These are phyloP conservation scores for Lepidothrix coronata DNA, from an alignment of 2,113 vertebrate species.

Conservation along the genomic window DNA sequence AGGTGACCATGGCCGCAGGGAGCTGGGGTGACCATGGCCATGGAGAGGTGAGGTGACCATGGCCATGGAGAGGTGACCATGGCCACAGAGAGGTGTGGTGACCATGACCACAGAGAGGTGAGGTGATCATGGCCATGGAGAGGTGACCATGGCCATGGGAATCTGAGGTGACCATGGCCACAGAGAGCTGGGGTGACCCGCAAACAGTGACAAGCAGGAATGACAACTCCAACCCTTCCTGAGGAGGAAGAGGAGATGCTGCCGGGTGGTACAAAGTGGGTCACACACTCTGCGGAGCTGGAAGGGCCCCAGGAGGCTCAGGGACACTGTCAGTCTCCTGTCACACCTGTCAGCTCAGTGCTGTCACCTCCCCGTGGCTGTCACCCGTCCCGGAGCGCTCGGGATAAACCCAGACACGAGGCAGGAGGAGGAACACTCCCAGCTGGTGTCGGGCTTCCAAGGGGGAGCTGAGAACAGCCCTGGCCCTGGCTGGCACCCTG, in stretches of 20 bases:
- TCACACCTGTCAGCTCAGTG: background rate
- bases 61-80: no score
- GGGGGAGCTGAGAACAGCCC: background rate
- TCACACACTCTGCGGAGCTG: background rate
- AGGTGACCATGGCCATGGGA: no score
- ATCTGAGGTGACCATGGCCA: no score
- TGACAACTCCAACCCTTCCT: background rate
- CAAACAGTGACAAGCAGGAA: background rate
- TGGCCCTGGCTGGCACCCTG: background rate
- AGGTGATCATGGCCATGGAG: no score
- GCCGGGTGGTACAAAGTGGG: no score
- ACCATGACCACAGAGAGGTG: no score
- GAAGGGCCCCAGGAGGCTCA: background rate
- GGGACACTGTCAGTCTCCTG: background rate
- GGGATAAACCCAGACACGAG: background rate
- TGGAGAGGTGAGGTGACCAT: no score
- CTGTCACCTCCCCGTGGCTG: background rate
- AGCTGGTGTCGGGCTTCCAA: background rate
- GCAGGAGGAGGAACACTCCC: background rate
- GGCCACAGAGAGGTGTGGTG: no score
- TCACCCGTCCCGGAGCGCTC: background rate
- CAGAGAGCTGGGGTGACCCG: no score
- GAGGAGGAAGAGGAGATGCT: background rate
- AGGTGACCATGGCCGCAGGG: no score
- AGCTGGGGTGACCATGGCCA: no score